A percentile compares a stretch with the other conserved stretches of the same genome.
These are phyloP conservation scores for Dendroctonus valens DNA, from an alignment of 1,140 invertebrate species.

Conservation along the genomic window DNA sequence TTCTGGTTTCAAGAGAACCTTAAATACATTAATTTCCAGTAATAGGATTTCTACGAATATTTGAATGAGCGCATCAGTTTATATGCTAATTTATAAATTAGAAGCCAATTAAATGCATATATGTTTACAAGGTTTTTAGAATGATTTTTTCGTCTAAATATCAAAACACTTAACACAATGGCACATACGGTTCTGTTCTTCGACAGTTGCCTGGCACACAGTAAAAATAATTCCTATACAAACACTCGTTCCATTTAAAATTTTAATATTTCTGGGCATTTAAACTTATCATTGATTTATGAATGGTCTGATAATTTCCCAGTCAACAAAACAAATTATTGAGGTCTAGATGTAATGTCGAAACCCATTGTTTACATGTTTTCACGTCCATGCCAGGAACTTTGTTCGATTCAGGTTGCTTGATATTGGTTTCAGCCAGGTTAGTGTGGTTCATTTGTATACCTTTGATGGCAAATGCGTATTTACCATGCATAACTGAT, in stretches of 20 bases:
- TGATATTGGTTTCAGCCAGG: not conserved
- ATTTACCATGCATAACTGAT: too few species aligned
- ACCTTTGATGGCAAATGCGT: too few species aligned
- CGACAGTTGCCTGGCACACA: conserved; percentile 2
- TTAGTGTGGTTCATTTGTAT: too few species aligned
- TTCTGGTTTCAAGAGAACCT: too few species aligned
- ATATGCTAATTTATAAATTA: too few species aligned
- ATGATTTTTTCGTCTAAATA: too few species aligned
- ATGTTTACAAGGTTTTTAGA: too few species aligned
- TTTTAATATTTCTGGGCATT: conserved; percentile 15
- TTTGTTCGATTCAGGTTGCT: not conserved
- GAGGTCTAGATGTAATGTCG: not conserved
- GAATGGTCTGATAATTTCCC: conserved; percentile 12
- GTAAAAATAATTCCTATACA: conserved; percentile 13
- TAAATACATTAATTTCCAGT: too few species aligned
- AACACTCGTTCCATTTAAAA: conserved; percentile 18
- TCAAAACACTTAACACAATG: not conserved
- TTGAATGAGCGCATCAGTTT: too few species aligned
- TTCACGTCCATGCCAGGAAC: not conserved
- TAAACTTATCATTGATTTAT: conserved; percentile 26
- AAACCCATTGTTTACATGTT: not conserved
- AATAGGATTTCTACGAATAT: too few species aligned
- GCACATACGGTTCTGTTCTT: conserved; percentile 1
- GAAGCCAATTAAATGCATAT: too few species aligned
- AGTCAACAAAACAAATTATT: conserved; percentile 4